Evolutionary conservation across 2,888 invertebrate genomes (phyloP), one percentile per base, ranked within the genome.

Genomic region (Smittia sp.): DNA sequence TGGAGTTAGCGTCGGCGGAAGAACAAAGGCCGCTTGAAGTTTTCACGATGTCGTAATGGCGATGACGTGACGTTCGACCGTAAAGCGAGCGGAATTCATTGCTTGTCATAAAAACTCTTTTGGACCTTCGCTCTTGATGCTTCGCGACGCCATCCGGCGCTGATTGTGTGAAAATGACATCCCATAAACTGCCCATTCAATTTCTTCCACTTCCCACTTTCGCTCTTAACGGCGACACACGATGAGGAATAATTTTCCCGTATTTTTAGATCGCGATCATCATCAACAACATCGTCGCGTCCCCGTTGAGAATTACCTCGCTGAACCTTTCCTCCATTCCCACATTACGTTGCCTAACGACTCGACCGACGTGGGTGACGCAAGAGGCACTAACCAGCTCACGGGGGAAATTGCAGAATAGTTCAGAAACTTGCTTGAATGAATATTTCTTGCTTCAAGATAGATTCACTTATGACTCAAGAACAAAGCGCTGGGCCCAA

Each of bases 171-270:
- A 58, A 58, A 58, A 22, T 58, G 58, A 58, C 58, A 58, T 20
- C 18, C 58, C 58, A 58, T 58, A 58, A 58, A 58, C 58, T 58
- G 58, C 58, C 58, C 22, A 58, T 58, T 22, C 58, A 58, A 58
- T 58, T 58, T 58, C 22, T 22, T 58, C 18, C 58, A 58, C 58
- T 58, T 58, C 58, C 58, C 58, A 58, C 58, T 58, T 58, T 58
- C 58, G 58, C 58, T 58, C 22, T 58, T 46, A 46, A 46, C 11
- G 46, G 58, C 58, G 58, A 22, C 22, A 58, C 15, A 58, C 58
- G 58, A 58, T 58, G 58, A 58, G 58, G 2, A 22, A 58, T 58
- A 58, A 13, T 58, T 58, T 22, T 9, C 22, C 7, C 58, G 58
- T 58, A 58, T 58, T 58, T 58, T 58, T 58, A 58, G 58, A 58